phyloP scores from a whole-genome alignment of 2,888 invertebrate genomes.

The Cephus rjabovi region DNA sequence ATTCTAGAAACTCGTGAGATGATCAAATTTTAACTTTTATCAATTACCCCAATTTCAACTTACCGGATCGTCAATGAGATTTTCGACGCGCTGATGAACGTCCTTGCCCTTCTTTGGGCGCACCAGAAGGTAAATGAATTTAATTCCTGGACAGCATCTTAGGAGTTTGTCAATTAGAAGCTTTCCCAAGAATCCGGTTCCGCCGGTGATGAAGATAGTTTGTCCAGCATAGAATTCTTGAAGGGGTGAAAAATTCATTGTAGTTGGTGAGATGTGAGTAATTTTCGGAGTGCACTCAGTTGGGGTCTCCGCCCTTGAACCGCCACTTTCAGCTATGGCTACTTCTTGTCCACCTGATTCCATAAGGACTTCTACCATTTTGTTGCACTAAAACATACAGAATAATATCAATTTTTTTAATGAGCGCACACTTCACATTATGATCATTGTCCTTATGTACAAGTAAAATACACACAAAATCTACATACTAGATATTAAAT shows the following conservation, averaged over 20 bases:
- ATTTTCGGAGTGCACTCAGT: constrained; percentile 45
- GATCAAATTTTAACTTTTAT: neutral
- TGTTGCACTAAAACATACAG: neutral
- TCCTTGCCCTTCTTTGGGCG: constrained; percentile 71
- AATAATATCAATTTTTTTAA: neutral
- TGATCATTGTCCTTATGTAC: neutral
- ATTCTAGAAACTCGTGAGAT: neutral
- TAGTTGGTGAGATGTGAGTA: constrained; percentile 31
- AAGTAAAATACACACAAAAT: neutral
- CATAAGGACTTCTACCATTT: constrained; percentile 61
- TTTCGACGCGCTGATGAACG: constrained; percentile 68
- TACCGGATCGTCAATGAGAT: constrained; percentile 66
- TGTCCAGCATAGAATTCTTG: constrained; percentile 70
- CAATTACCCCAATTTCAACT: constrained; percentile 20
- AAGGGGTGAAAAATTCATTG: constrained; percentile 54
- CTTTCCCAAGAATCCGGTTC: constrained; percentile 78
- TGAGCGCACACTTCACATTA: neutral
- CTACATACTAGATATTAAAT: neutral
- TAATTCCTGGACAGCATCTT: constrained; percentile 72
- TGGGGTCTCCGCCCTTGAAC: constrained; percentile 45
- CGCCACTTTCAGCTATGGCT: constrained; percentile 48
- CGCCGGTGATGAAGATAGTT: constrained; percentile 73
- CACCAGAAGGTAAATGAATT: constrained; percentile 72
- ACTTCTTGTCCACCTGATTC: constrained; percentile 61
- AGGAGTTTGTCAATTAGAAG: constrained; percentile 78